A percentile compares a stretch with the other conserved stretches of the same genome.
Evolutionary conservation across 2,888 invertebrate genomes (phyloP).

Genomic region (Drosophila eohydei): DNA sequence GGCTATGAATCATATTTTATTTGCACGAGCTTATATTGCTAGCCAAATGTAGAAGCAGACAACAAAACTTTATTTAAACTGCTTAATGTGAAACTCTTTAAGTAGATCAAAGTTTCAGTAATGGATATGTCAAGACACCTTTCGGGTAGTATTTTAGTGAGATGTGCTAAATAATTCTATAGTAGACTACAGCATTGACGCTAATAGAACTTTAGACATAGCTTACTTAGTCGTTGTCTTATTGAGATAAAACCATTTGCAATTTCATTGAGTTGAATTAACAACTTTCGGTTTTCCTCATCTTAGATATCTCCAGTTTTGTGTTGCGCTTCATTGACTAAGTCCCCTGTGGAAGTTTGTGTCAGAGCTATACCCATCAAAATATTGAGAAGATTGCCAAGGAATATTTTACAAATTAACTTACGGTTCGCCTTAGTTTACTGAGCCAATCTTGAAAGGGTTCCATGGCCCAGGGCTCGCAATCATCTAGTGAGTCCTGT

Average conservation of each 20-base stretch:
- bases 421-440: slow-evolving; percentile 71
- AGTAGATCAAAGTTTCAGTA: not conserved
- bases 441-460: slow-evolving; percentile 5
- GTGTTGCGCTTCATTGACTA: too few relatives aligned
- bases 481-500: not conserved
- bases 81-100: not conserved
- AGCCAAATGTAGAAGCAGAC: not conserved
- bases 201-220: not conserved
- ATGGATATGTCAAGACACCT: not conserved
- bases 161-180: too few relatives aligned
- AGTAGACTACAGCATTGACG: not conserved
- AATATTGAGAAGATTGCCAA: too few relatives aligned
- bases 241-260: too few relatives aligned
- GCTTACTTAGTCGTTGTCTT: not conserved
- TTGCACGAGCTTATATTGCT: not conserved
- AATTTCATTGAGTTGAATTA: too few relatives aligned
- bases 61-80: not conserved
- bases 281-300: too few relatives aligned
- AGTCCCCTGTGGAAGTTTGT: too few relatives aligned
- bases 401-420: too few relatives aligned
- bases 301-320: too few relatives aligned
- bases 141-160: not conserved
- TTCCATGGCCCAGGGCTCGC: not conserved
- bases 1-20: not conserved
- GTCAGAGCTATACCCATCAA: too few relatives aligned